Evolutionary conservation across 2,113 vertebrate species (phyloP), one percentile per base, ranked within the genome.

Genomic region (Anhinga anhinga): DNA sequence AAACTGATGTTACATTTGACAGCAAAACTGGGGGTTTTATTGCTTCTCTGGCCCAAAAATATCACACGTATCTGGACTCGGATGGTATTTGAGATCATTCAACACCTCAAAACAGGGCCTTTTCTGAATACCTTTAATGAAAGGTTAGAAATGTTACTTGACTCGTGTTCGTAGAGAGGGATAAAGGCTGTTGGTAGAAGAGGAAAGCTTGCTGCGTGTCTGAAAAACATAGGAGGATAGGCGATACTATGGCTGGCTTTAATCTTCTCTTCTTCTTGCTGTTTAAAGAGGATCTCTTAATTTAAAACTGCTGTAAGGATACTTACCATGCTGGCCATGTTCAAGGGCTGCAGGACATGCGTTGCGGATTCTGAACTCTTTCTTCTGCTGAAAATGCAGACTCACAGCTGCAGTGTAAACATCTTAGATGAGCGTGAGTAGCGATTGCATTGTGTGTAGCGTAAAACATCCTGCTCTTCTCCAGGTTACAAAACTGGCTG

Each of bases 241-340:
- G 62, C 27, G 1, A 7, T 73, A 3, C 32, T 45, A n/a, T 74
- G 47, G n/a, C 65, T 91, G 93, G 52, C 67, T 96, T 82, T 91
- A 80, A 73, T 85, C 66, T 84, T 71, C 70, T 82, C 59, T 56
- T 82, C 74, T 76, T 93, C 81, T 93, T 85, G 47, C 70, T 85
- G 47, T 85, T 76, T 61, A 82, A 88, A 96, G 83, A 94, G 79
- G 36, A 52, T 91, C 84, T 69, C 52, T 52, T 79, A 72, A 82
- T 96, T 84, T 92, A 62, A 94, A 90, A 80, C 86, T 87, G 81
- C 93, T 95, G 84, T 71, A 67, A 56, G 82, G 67, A 62, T 84
- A 42, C 72, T 90, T 77, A 55, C 82, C 52, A n/a, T 52, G 20
- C 92, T 82, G 80, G 74, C 88, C 69, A 13, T 82, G 80, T 76